A percentile compares a stretch with the other conserved stretches of the same genome.
phyloP scores from a whole-genome alignment of 2,113 vertebrate genomes.

The Odobenus rosmarus region DNA sequence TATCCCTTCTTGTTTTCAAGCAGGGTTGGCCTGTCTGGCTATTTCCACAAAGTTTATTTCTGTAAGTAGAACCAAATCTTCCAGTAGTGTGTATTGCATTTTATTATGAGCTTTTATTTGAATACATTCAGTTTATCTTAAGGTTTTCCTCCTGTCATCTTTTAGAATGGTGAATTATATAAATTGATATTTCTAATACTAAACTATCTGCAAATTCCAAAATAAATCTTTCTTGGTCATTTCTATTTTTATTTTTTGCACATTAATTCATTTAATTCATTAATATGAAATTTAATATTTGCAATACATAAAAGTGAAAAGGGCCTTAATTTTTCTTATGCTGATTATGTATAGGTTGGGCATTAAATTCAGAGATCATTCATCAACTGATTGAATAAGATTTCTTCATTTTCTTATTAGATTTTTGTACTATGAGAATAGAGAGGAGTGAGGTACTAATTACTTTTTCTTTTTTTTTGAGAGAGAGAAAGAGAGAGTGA shows the following conservation, averaged over 20 bases:
- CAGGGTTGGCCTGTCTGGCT: neutral
- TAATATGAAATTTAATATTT: neutral
- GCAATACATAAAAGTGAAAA: neutral
- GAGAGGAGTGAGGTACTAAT: neutral
- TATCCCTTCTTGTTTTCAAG: neutral
- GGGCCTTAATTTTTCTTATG: neutral
- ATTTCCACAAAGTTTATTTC: neutral
- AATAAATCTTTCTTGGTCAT: neutral
- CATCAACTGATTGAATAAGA: neutral
- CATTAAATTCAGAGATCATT: neutral
- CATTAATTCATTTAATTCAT: neutral
- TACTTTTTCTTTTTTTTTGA: neutral
- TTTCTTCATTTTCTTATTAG: neutral
- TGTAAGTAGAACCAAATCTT: neutral
- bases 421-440: neutral
- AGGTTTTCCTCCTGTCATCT: neutral
- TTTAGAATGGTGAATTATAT: neutral
- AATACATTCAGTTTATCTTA: neutral
- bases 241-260: neutral
- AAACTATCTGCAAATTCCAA: neutral
- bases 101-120: neutral
- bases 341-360: neutral
- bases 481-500: neutral
- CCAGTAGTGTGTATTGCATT: neutral
- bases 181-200: neutral